These are phyloP conservation scores for Synanceia verrucosa DNA, from an alignment of 2,797 vertebrate species.

Conservation along the genomic window DNA sequence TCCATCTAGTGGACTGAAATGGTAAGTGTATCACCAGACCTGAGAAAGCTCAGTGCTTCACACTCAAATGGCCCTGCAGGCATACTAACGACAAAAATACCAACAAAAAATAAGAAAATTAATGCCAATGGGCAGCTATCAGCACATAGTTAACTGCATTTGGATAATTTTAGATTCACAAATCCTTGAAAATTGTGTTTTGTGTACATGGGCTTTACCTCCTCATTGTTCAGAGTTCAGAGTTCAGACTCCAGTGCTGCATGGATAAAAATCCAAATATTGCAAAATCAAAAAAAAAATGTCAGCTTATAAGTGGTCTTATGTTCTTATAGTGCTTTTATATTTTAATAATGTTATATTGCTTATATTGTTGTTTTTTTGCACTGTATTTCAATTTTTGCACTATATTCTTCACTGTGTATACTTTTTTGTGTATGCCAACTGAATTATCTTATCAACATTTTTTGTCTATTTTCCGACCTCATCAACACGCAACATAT, in stretches of 20 bases:
- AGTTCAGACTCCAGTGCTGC: background rate
- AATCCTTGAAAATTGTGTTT: background rate
- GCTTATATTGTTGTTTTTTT: too few species aligned
- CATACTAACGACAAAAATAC: background rate
- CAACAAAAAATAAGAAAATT: background rate
- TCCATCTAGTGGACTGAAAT: constrained; percentile 63
- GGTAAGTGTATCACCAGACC: background rate
- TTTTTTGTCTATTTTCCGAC: background rate
- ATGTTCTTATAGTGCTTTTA: too few species aligned
- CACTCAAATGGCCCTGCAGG: background rate
- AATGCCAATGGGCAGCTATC: background rate
- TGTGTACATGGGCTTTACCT: background rate
- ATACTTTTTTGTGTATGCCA: too few species aligned
- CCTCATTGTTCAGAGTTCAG: background rate
- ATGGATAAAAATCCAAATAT: background rate
- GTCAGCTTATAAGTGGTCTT: too few species aligned
- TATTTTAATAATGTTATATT: too few species aligned
- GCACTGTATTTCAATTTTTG: too few species aligned
- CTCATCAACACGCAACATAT: background rate
- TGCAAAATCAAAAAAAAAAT: too few species aligned
- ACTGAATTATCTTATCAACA: too few species aligned
- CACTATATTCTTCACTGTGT: too few species aligned
- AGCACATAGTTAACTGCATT: background rate
- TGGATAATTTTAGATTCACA: background rate
- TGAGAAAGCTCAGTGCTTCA: background rate